Conservation (phyloP, 2,797 vertebrate species). For the Acrossocheilus fasciatus region DNA sequence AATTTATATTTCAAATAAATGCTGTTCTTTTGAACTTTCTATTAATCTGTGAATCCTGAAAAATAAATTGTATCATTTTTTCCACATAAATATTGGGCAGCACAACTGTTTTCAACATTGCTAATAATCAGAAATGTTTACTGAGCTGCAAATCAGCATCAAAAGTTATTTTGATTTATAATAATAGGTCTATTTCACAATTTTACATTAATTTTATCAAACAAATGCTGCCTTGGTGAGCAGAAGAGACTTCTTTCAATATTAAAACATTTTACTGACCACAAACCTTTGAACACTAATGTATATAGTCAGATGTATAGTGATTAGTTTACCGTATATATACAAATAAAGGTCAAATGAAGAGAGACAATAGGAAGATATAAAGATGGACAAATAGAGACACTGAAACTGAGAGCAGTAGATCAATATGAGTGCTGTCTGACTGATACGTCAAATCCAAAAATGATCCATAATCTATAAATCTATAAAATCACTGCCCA, state of each 20-base stretch:
- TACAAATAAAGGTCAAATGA: background rate
- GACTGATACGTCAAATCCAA: slow-evolving; percentile 69
- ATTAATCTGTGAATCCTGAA: background rate
- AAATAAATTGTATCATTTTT: background rate
- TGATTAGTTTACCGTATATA: background rate
- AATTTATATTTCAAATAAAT: background rate
- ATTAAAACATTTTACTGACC: background rate
- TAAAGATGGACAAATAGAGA: background rate
- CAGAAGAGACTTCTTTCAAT: background rate
- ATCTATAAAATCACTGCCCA: slow-evolving; percentile 61
- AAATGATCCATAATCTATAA: slow-evolving; percentile 79
- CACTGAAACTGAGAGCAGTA: background rate
- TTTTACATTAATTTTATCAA: background rate
- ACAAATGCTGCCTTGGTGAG: background rate
- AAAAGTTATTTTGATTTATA: too few species aligned
- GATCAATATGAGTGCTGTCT: slow-evolving; percentile 44
- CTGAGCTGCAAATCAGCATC: background rate
- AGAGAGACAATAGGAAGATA: background rate
- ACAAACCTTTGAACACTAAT: background rate
- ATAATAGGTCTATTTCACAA: background rate
- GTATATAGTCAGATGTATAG: background rate
- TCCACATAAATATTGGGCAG: background rate
- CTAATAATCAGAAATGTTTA: background rate
- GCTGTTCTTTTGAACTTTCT: background rate
- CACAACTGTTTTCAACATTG: background rate